These are phyloP conservation scores for Coregonus sp. DNA, from an alignment of 2,797 vertebrate species.

Conservation along the genomic window DNA sequence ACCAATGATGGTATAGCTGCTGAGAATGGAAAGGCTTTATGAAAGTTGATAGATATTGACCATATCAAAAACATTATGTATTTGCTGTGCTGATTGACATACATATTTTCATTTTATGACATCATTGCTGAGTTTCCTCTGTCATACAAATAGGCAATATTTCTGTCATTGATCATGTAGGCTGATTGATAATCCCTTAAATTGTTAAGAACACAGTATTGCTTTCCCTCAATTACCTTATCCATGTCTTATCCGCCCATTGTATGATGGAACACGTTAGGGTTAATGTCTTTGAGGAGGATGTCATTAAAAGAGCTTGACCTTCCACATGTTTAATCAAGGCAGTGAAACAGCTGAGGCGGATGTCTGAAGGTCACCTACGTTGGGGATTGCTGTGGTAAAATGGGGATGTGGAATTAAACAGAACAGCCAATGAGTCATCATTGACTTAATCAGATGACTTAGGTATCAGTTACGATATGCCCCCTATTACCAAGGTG, in stretches of 20 bases:
- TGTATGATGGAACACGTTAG: constrained; percentile 36
- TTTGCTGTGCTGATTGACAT: background rate
- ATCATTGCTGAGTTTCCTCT: background rate
- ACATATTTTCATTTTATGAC: background rate
- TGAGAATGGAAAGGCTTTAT: background rate
- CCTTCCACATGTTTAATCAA: constrained; percentile 55
- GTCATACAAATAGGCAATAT: background rate
- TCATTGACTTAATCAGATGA: constrained; percentile 43
- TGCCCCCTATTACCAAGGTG: constrained; percentile 16
- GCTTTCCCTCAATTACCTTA: constrained; percentile 42
- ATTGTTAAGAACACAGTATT: background rate
- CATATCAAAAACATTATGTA: background rate
- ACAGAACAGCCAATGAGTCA: constrained; percentile 44
- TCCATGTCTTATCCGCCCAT: constrained; percentile 48
- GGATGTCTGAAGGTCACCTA: constrained; percentile 50
- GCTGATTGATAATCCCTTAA: constrained; percentile 17
- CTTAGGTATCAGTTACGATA: constrained; percentile 27
- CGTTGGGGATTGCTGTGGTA: constrained; percentile 11
- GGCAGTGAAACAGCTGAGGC: constrained; percentile 39
- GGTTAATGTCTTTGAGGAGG: constrained; percentile 46
- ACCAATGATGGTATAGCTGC: background rate
- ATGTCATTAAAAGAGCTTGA: constrained; percentile 40
- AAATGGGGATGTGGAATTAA: constrained; percentile 38
- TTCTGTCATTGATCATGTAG: background rate
- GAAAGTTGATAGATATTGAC: background rate